Evolutionary conservation across 2,888 invertebrate genomes (phyloP), one percentile per base, ranked within the genome.

Genomic region (Brachylomia viminalis): DNA sequence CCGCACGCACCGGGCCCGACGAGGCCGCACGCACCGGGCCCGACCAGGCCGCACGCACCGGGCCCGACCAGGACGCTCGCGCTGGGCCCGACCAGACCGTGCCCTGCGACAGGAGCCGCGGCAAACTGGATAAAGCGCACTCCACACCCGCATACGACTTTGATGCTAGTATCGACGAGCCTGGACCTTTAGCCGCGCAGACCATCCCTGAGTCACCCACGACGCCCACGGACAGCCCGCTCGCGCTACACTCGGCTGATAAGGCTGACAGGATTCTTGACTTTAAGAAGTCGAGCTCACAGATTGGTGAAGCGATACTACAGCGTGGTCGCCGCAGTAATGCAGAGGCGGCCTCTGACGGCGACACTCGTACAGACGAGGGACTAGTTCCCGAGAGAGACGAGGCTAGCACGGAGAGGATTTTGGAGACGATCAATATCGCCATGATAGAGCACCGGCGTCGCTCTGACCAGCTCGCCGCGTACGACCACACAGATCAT

Each of bases 61-160:
- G 69, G 61, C 42, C n/a, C 27, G 2, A n/a, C n/a, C n/a, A n/a
- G n/a, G n/a, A n/a, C 38, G 38, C 38, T 7, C 38, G 38, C 38
- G 38, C 38, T n/a, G n/a, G n/a, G n/a, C n/a, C n/a, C n/a, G n/a
- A n/a, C n/a, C n/a, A n/a, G n/a, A n/a, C 8, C 42, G 42, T 1
- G 42, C 10, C 8, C 10, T 8, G 52, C 2, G 85, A 79, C 83
- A 83, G 84, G 20, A 30, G 47, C 42, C 92, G 94, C 27, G 94
- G 90, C 79, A 97, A 97, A 83, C 94, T 98, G 70, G 98, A 98
- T 94, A 98, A 98, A 94, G 98, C 98, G 88, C 97, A 98, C 92
- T 98, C 98, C 86, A 98, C 98, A n/a, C 98, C 98, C 3, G 98
- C 98, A 0, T 98, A 98, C 93, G 98, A 98, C 93, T 96, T 97